Evolutionary conservation across 92 coral and sea anemone genomes (phyloP).

Genomic region (Pocillopora meandrina): DNA sequence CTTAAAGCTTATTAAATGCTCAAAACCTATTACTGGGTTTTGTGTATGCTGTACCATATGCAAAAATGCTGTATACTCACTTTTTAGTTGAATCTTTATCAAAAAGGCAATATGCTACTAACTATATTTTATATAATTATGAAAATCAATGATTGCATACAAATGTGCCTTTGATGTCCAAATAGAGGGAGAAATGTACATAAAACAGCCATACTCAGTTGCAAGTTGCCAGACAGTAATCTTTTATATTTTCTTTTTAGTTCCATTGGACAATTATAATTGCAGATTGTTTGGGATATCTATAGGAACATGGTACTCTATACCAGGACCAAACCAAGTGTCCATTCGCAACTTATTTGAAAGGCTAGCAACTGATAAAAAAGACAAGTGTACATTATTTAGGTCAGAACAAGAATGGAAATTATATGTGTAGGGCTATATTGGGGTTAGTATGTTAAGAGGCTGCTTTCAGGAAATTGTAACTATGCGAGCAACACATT

Average conservation of each 20-base stretch:
- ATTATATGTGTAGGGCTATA: no score
- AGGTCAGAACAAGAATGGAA: no score
- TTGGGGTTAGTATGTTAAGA: no score
- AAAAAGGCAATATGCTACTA: not conserved
- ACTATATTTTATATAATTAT: conserved; percentile 9
- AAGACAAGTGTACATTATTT: not conserved
- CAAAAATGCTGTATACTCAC: not conserved
- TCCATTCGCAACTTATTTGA: not conserved
- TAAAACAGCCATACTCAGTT: not conserved
- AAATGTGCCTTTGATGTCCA: conserved; percentile 10
- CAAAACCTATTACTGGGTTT: not conserved
- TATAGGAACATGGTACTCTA: not conserved
- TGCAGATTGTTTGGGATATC: not conserved
- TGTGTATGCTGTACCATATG: not conserved
- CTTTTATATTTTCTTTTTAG: no score
- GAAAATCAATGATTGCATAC: not conserved
- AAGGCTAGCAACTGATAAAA: not conserved
- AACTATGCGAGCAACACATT: no score
- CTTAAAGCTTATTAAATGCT: not conserved
- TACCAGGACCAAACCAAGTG: not conserved
- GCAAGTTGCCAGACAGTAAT: not conserved
- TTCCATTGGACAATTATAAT: not conserved
- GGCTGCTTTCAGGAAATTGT: no score
- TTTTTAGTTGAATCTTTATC: not conserved
- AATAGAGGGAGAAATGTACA: not conserved